Evolutionary conservation across 2,888 invertebrate genomes (phyloP), one percentile per base, ranked within the genome.

Genomic region (Leucophenga montana): DNA sequence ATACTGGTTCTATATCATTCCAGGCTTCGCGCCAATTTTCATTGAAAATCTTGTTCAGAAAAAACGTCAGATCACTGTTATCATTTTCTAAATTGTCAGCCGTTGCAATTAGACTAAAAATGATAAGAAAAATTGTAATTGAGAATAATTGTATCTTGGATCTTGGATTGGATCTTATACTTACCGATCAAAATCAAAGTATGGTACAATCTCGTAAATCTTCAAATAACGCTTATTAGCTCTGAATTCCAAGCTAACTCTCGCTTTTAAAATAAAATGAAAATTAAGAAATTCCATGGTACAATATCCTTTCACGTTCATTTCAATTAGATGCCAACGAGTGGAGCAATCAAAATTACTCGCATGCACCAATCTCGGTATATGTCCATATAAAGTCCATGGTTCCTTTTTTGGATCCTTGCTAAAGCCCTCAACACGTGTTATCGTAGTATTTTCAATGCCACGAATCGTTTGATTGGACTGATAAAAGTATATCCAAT

Each of bases 361-460:
- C 61, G 74, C 77, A 48, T 78, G 77, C 27, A 78, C 59, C 9
- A 80, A 33, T 6, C 83, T 68, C 0, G 80, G 81, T 56, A 83
- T 73, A 8, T 56, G 39, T 0, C 81, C 83, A 46, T 73, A 71
- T 0, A 80, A 56, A 46, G 72, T 74, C 6, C 81, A 75, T 20
- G 71, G 76, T 11, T 71, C 67, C 0, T 71, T 44, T 13, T 73
- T 75, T 14, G 81, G 81, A 67, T 80, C 77, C 9, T 72, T 62
- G 22, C 73, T 76, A 48, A 80, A 82, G 6, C 80, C 80, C 5
- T 27, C 44, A 1, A 80, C 73, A 11, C 76, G 70, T 18, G 78
- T 78, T 50, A 82, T 78, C 0, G 83, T 80, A 53, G 78, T 75
- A 54, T 83, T 83, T 59, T 80, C 81, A 16, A 83, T 81, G 0